Evolutionary conservation across 2,888 invertebrate species (phyloP).

Genomic region (Tridacna gigas): DNA sequence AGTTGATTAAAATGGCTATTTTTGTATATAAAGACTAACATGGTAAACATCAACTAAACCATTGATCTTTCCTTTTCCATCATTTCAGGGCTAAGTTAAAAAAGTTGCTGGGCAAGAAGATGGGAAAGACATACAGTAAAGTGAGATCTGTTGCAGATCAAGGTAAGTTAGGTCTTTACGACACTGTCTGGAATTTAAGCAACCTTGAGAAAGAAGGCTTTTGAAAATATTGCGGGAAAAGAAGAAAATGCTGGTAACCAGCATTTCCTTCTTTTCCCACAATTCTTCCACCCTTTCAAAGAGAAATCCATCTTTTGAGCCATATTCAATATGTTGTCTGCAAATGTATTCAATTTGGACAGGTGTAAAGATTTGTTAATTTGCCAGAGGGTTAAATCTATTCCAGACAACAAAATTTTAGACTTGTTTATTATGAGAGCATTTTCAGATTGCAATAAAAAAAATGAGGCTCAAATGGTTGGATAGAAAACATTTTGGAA

Average conservation of each 20-base stretch:
- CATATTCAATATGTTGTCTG: too few relatives aligned
- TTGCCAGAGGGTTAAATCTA: too few relatives aligned
- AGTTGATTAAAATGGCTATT: too few relatives aligned
- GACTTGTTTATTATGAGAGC: too few relatives aligned
- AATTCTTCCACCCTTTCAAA: background rate
- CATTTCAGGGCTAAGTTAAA: conserved; percentile 83
- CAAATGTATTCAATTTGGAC: too few relatives aligned
- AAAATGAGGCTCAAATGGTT: background rate
- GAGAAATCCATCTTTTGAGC: too few relatives aligned
- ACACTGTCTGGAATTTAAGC: too few relatives aligned
- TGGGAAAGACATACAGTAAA: conserved; percentile 91
- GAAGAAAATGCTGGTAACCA: background rate
- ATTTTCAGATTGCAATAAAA: too few relatives aligned
- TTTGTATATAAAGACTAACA: too few relatives aligned
- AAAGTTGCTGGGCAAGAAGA: conserved; percentile 88
- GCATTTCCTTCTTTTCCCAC: background rate
- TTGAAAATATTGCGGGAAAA: background rate
- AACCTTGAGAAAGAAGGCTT: background rate
- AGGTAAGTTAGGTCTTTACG: conserved; percentile 65
- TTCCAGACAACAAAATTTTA: too few relatives aligned
- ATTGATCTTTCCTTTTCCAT: background rate
- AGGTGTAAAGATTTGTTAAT: too few relatives aligned
- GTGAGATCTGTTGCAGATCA: conserved; percentile 95
- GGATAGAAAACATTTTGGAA: background rate
- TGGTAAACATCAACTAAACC: too few relatives aligned